Evolutionary conservation across 2,888 invertebrate genomes (phyloP).

Genomic region (Sesia apiformis): DNA sequence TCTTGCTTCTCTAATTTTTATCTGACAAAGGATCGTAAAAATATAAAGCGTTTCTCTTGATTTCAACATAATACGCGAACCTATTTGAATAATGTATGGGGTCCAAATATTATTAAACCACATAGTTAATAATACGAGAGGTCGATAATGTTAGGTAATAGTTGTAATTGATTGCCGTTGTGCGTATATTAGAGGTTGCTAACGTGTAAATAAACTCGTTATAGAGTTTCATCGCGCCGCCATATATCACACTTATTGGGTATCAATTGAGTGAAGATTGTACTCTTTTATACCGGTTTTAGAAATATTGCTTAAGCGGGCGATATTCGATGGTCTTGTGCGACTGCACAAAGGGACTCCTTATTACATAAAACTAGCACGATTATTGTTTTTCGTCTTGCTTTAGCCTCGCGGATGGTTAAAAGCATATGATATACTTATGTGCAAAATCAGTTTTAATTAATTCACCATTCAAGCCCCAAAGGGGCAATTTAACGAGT

Average conservation of each 20-base stretch:
- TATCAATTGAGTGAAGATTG: neutral
- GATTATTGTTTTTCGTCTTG: too few species aligned
- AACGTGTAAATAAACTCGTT: conserved; percentile 23
- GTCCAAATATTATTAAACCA: neutral
- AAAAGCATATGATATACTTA: too few species aligned
- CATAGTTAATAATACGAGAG: neutral
- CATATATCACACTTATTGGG: neutral
- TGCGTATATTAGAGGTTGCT: conserved; percentile 10
- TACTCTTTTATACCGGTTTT: neutral
- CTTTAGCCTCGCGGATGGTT: too few species aligned
- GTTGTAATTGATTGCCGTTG: conserved; percentile 6
- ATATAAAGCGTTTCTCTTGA: too few species aligned
- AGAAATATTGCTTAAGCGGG: neutral
- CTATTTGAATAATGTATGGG: neutral
- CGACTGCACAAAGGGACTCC: too few species aligned
- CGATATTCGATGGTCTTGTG: neutral
- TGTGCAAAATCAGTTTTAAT: too few species aligned
- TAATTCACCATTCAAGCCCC: too few species aligned
- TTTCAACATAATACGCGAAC: neutral
- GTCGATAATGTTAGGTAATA: conserved; percentile 10
- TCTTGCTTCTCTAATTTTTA: too few species aligned
- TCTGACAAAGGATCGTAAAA: too few species aligned
- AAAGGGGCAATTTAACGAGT: too few species aligned
- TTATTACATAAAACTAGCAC: too few species aligned
- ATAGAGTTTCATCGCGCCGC: neutral